phyloP scores from a whole-genome alignment of 2,113 vertebrate genomes.

The Noctilio leporinus region DNA sequence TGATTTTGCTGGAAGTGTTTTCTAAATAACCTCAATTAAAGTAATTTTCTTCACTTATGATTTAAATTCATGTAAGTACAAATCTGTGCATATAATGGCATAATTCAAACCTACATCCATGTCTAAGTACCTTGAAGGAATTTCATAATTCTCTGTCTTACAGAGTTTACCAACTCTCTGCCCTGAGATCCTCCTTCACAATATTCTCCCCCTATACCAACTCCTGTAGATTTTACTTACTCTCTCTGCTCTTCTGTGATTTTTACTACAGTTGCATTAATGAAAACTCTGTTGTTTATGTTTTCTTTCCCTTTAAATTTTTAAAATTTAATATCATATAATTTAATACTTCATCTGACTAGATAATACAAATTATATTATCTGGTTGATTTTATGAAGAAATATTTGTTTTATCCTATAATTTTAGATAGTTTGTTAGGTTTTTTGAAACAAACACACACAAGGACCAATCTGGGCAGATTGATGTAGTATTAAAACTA shows the following conservation, averaged over 20 bases:
- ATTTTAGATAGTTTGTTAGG: neutral
- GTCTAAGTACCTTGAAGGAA: neutral
- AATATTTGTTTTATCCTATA: neutral
- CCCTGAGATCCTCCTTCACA: neutral
- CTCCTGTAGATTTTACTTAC: neutral
- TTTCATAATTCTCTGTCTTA: neutral
- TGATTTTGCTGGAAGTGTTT: constrained; percentile 23
- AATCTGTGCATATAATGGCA: neutral
- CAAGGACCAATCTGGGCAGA: neutral
- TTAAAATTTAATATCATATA: neutral
- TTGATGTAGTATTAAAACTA: neutral
- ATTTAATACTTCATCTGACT: neutral
- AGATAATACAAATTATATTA: neutral
- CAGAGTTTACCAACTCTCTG: neutral
- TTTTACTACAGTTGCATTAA: neutral
- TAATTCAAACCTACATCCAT: neutral
- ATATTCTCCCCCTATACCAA: neutral
- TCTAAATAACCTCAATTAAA: constrained; percentile 49
- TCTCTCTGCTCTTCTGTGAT: neutral
- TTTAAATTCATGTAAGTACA: neutral
- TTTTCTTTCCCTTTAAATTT: neutral
- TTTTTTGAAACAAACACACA: neutral
- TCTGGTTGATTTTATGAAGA: neutral
- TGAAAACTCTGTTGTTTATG: neutral
- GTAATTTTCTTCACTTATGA: constrained; percentile 29